Percentiles rank a stretch among this genome's conserved stretches.
phyloP scores from a whole-genome alignment of 1,140 invertebrate genomes.

The Tyrophagus putrescentiae region DNA sequence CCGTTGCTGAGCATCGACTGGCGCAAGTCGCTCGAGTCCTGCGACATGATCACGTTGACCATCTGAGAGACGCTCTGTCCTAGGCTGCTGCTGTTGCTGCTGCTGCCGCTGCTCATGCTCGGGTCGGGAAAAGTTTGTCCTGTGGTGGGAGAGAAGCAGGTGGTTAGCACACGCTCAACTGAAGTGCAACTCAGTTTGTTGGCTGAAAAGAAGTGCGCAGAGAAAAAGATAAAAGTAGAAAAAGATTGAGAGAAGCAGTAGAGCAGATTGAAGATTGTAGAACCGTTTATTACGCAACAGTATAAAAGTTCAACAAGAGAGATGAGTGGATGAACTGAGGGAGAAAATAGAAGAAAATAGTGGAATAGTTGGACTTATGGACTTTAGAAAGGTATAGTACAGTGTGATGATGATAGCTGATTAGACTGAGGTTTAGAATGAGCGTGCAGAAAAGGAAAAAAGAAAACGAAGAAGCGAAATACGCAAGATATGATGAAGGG shows the following conservation, averaged over 20 bases:
- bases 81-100: too few relatives aligned
- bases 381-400: neutral
- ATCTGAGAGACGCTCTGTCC: constrained; percentile 11
- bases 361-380: neutral
- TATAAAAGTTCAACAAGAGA: too few relatives aligned
- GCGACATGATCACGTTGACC: constrained; percentile 18
- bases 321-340: too few relatives aligned
- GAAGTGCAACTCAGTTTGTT: too few relatives aligned
- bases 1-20: neutral
- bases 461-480: neutral
- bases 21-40: neutral
- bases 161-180: too few relatives aligned
- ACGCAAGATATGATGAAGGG: neutral
- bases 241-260: too few relatives aligned
- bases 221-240: too few relatives aligned
- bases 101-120: constrained; percentile 12
- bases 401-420: neutral
- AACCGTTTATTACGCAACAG: too few relatives aligned
- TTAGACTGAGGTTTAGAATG: neutral
- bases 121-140: constrained; percentile 20
- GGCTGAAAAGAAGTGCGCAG: too few relatives aligned
- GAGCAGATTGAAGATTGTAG: too few relatives aligned
- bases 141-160: too few relatives aligned
- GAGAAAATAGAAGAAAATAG: neutral
- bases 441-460: neutral